Base-by-base conservation (phyloP, 2,888 invertebrate species). In the Phrixothrix hirtus region DNA sequence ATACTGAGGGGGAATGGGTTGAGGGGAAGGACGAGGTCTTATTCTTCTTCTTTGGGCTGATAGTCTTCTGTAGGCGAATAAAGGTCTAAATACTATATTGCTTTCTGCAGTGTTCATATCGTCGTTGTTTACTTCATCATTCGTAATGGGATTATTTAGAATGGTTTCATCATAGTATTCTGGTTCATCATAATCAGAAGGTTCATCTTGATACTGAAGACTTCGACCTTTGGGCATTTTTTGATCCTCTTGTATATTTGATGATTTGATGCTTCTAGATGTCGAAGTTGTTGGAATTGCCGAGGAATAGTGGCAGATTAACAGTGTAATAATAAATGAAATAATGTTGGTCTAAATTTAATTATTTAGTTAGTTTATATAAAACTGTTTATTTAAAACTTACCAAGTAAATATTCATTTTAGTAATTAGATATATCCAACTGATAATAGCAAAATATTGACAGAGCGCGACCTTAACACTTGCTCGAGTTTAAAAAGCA, bases 51-150 rank as follows among this genome's bases (percentile, higher is more conserved):
- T 39, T 17, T 52, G 16, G 4, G 45, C 46, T 9, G 30, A 46
- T 12, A 39, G 38, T n/a, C 31, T 26, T 12, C 48, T 37, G 13
- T 54, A 54, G 1, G 38, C 12, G 14, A 56, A 56, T 17, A 56
- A 16, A 3, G 56, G 56, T 9, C 48, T 27, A 9, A 56, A 56
- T 2, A 56, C 49, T 4, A 52, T 45, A 13, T 38, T 46, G 26
- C 38, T 47, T 37, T 47, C 45, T n/a, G 52, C 52, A 15, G 44
- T 12, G 29, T 52, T 39, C 44, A 56, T 37, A 43, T 51, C 51
- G 11, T 15, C 37, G 21, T 21, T 21, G 3, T 7, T 7, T 21
- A 5, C 21, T 3, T 21, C 21, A 7, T 3, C 21, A 21, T 21
- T 21, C 3, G 21, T 3, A 21, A 21, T 7, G 21, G 4, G 4